Evolutionary conservation across 2,888 invertebrate species (phyloP).

Genomic region (Catocala sponsa): DNA sequence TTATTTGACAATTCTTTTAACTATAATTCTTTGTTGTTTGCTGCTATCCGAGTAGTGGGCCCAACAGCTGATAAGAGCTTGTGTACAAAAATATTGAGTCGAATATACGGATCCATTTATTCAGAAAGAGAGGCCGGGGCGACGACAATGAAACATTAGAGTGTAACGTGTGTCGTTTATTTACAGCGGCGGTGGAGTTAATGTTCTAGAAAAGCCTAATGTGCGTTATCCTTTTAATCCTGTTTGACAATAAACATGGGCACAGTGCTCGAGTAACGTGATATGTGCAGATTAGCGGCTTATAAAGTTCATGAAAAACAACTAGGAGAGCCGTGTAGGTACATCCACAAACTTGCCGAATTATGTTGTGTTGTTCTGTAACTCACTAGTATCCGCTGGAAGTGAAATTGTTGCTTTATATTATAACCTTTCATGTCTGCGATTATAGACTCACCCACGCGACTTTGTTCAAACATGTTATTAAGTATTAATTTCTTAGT

Average conservation of each 20-base stretch:
- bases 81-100: constrained; percentile 47
- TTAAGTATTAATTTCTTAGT: constrained; percentile 2
- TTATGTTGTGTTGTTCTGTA: constrained; percentile 21
- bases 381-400: constrained; percentile 12
- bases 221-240: constrained; percentile 74
- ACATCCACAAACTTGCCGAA: constrained; percentile 16
- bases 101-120: constrained; percentile 52
- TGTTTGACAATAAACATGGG: constrained; percentile 73
- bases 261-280: constrained; percentile 56
- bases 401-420: not conserved
- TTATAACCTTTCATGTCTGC: constrained; percentile 5
- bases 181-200: constrained; percentile 68
- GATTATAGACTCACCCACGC: constrained; percentile 10
- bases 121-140: constrained; percentile 53
- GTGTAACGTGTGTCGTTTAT: constrained; percentile 71
- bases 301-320: constrained; percentile 63
- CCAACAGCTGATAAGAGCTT: constrained; percentile 24
- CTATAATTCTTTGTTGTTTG: not conserved
- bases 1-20: not conserved
- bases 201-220: constrained; percentile 76
- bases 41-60: not conserved
- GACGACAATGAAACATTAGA: constrained; percentile 71
- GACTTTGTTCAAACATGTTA: constrained; percentile 10
- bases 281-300: constrained; percentile 66
- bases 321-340: constrained; percentile 29